A percentile compares a stretch with the other conserved stretches of the same genome.
These are phyloP conservation scores for Elaphurus davidianus DNA, from an alignment of 2,113 vertebrate genomes.

Conservation along the genomic window DNA sequence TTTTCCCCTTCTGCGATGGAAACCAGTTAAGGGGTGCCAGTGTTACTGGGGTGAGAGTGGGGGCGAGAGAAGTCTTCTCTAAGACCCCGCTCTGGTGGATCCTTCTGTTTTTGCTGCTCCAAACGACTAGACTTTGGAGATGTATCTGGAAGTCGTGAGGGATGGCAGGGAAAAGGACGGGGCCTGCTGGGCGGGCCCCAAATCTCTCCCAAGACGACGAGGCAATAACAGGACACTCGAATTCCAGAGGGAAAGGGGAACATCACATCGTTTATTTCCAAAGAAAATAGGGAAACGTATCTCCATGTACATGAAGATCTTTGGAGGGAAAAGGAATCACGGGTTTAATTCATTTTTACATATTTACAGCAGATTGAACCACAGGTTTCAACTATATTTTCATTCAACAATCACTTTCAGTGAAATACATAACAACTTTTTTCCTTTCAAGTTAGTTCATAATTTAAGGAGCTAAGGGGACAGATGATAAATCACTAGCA, in stretches of 20 bases:
- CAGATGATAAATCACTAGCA: conserved; percentile 64
- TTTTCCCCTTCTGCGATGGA: not conserved
- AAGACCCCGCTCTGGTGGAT: not conserved
- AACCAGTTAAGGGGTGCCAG: not conserved
- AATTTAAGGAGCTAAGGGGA: conserved; percentile 64
- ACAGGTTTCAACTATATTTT: conserved; percentile 46
- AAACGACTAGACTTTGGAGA: not conserved
- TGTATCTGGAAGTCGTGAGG: not conserved
- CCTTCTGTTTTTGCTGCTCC: not conserved
- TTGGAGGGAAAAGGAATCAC: conserved; percentile 59
- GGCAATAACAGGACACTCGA: conserved; percentile 24
- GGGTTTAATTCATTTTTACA: conserved; percentile 76
- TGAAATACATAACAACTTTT: conserved; percentile 60
- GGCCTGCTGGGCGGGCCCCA: too few relatives aligned
- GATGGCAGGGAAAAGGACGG: not conserved
- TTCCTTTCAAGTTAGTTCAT: conserved; percentile 57
- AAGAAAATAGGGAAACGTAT: conserved; percentile 53
- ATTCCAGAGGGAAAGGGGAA: conserved; percentile 41
- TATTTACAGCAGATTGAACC: conserved; percentile 76
- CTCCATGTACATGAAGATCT: conserved; percentile 56
- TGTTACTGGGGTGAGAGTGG: not conserved
- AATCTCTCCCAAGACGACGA: not conserved
- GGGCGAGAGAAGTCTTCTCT: not conserved
- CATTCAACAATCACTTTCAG: conserved; percentile 65
- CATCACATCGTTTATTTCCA: conserved; percentile 63